Conservation (phyloP, 1,140 invertebrate species). For the Drosophila nigrodunni region DNA sequence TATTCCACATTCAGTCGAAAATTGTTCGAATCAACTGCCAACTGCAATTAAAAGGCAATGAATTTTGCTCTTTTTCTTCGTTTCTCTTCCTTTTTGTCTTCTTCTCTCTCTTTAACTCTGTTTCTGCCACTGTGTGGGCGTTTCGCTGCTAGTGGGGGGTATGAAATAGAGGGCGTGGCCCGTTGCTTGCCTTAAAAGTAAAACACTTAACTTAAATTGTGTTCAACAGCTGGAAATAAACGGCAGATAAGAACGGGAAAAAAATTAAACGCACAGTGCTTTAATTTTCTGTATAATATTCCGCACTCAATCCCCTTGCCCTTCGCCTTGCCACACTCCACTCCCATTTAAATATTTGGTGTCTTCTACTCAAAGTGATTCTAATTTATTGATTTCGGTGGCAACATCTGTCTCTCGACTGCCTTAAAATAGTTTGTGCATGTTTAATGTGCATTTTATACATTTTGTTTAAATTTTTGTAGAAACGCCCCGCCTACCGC, state of each 20-base stretch:
- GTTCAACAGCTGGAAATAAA: slow-evolving; percentile 75
- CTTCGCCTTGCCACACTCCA: too few species aligned
- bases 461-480: slow-evolving; percentile 52
- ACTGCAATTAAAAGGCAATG: slow-evolving; percentile 81
- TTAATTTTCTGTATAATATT: slow-evolving; percentile 37
- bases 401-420: slow-evolving; percentile 36
- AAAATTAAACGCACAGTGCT: slow-evolving; percentile 28
- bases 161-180: slow-evolving; percentile 44
- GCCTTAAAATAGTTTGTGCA: slow-evolving; percentile 55
- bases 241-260: slow-evolving; percentile 2
- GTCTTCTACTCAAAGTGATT: slow-evolving; percentile 26
- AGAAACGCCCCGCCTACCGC: neutral
- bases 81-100: neutral
- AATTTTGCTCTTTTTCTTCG: slow-evolving; percentile 55
- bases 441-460: slow-evolving; percentile 48
- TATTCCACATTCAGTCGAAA: slow-evolving; percentile 51
- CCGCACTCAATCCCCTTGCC: neutral
- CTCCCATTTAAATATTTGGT: neutral
- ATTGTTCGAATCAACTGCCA: slow-evolving; percentile 71
- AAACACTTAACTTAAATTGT: slow-evolving; percentile 75
- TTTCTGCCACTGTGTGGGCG: slow-evolving; percentile 41
- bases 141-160: slow-evolving; percentile 17
- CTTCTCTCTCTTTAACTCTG: neutral
- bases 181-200: slow-evolving; percentile 46
- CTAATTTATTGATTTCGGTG: slow-evolving; percentile 50